Evolutionary conservation across 2,888 invertebrate genomes (phyloP).

Genomic region (Heliconius sara): DNA sequence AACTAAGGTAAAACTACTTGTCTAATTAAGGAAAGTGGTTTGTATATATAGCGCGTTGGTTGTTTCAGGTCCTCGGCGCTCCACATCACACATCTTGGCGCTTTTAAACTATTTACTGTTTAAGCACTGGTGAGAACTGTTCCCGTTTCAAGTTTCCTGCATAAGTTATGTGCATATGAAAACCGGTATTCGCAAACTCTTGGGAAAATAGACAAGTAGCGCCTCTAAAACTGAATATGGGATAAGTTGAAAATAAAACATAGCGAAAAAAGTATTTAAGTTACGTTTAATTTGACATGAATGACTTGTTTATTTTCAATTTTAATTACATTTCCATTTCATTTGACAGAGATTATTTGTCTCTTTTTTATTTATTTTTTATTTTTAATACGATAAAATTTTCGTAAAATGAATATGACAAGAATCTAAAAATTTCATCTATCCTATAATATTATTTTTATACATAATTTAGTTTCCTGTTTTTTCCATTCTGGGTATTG

Average conservation of each 20-base stretch:
- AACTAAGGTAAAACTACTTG: constrained; percentile 1
- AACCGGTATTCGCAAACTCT: constrained; percentile 39
- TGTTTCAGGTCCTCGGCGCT: constrained; percentile 64
- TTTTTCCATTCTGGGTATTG: not conserved
- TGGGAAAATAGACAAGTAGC: constrained; percentile 35
- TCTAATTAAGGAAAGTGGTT: constrained; percentile 38
- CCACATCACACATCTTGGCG: constrained; percentile 60
- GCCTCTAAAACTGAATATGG: constrained; percentile 32
- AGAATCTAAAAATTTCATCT: not conserved
- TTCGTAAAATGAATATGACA: not conserved
- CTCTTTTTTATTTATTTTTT: not conserved
- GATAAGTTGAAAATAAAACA: constrained; percentile 22
- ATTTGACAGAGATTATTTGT: constrained; percentile 24
- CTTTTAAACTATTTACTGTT: constrained; percentile 66
- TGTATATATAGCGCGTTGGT: constrained; percentile 13
- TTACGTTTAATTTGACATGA: not conserved
- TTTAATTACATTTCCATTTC: not conserved
- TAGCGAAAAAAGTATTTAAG: not conserved
- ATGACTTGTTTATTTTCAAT: constrained; percentile 16
- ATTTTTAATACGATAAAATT: not conserved
- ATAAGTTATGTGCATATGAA: constrained; percentile 43
- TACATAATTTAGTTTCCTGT: no score
- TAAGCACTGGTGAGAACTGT: constrained; percentile 66
- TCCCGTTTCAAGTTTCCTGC: constrained; percentile 44
- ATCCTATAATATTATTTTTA: not conserved